Base-by-base conservation (phyloP, 1,140 invertebrate genomes). In the Apocrypta bakeri region DNA sequence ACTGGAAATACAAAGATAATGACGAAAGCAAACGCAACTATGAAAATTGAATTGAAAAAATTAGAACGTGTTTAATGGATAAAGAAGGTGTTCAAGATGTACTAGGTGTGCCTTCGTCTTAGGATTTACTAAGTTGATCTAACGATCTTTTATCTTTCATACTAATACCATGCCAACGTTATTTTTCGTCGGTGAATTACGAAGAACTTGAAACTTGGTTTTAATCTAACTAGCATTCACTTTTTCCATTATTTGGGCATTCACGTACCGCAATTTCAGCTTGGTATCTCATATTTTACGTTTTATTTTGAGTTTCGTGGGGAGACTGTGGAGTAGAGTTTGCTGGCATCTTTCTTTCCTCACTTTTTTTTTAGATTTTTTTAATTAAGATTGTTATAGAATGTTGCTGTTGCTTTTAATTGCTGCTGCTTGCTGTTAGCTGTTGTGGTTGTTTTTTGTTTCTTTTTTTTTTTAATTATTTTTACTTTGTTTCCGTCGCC, bases 311-410 rank as follows among this genome's bases (percentile, higher is more conserved):
- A 79, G 56, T 88, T 87, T 84, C 79, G 85, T 88, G 86, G 83
- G 88, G 89, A 89, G 88, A 89, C 86, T 86, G 86, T 86, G 86
- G 85, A 88, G 86, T 88, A 86, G 87, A 87, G 85, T 88, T 88
- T 87, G 83, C 78, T 87, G 83, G 78, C 87, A 85, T 80, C 63
- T 84, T 84, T 85, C 85, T 79, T 84, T 84, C 84, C 80, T 68
- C 29, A 72, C 83, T 76, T 83, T 82, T 80, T 86, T 89, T 87
- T 85, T 87, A 85, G 85, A 87, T 85, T 81, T 63, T 85, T 87
- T 89, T 88, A 88, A 87, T 86, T 84, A 86, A 81, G 84, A 86
- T 88, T 90, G 87, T 89, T 87, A 87, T 89, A 85, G 74, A 87
- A 83, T 88, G 85, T 85, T 87, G 87, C 81, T 89, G 85, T 84